Evolutionary conservation across 2,797 vertebrate species (phyloP).

Genomic region (Bufotes viridis): DNA sequence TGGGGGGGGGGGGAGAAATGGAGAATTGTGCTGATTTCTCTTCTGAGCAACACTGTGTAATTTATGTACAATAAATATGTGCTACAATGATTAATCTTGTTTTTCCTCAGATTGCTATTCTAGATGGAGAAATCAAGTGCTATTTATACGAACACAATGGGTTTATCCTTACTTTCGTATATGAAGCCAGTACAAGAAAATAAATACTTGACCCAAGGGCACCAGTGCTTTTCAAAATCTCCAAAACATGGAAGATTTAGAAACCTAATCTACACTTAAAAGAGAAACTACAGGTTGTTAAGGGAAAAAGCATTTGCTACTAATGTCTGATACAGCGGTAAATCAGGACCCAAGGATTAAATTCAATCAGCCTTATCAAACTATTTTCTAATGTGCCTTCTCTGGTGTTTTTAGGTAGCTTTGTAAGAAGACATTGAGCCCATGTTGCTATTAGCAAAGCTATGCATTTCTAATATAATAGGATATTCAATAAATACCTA

Average conservation of each 20-base stretch:
- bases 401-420: not conserved
- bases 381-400: constrained; percentile 18
- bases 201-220: constrained; percentile 63
- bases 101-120: constrained; percentile 56
- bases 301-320: constrained; percentile 59
- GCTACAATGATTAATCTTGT: constrained; percentile 57
- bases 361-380: constrained; percentile 50
- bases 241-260: constrained; percentile 62
- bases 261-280: constrained; percentile 62
- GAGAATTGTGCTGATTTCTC: constrained; percentile 40
- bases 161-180: constrained; percentile 56
- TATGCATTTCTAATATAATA: constrained; percentile 4
- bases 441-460: constrained; percentile 22
- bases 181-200: constrained; percentile 59
- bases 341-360: constrained; percentile 48
- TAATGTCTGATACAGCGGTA: constrained; percentile 52
- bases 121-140: constrained; percentile 61
- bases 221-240: constrained; percentile 60
- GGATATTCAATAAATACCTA: not conserved
- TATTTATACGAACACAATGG: constrained; percentile 62
- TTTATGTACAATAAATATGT: constrained; percentile 57
- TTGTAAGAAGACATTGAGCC: not conserved
- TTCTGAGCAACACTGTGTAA: constrained; percentile 44
- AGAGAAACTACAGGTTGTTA: constrained; percentile 61
- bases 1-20: no score